Base-by-base conservation (phyloP, 2,797 vertebrate genomes). In the Merluccius polli region DNA sequence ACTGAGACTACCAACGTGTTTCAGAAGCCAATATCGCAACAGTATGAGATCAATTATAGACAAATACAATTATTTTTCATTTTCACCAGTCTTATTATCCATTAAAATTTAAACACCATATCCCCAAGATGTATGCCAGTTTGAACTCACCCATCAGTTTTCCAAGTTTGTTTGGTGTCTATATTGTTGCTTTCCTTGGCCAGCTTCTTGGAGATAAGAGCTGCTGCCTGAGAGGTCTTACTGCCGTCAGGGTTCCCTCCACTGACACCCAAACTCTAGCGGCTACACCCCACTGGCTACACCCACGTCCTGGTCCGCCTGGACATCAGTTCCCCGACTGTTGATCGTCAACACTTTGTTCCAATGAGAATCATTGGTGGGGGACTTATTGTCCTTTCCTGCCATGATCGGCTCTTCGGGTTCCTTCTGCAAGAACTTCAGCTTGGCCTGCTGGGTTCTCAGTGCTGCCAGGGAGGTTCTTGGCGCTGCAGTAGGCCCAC, bases 401-500 rank as follows among this genome's bases (percentile, higher is more conserved):
- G 70, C 72, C 0, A 69, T 0, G 33, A 9, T 59, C 52, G 36
- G 0, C 71, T 1, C 31, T 2, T 84, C 21, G 7, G 72, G 36
- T 35, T 48, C 74, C 0, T 81, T 71, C 38, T 87, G 87, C 41
- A 95, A 90, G 89, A 97, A 97, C 35, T 81, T 93, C 41, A 94
- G 90, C 44, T 94, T 95, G 59, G 95, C 93, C 77, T 96, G 93
- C 83, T 92, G 90, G 0, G 91, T 95, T 82, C 93, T 95, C 29
- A 91, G 78, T 31, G 85, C 89, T 0, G 79, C 78, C 75, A 70
- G 63, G 29, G 88, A 87, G 36, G 84, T 76, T 10, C 74, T 85
- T 73, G 80, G 86, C 27, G 89, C 82, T 0, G 85, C 76, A 11
- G 73, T 78, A 38, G 77, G 86, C 13, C 30, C 73, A 73, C 73